Percentiles rank a stretch among this genome's conserved stretches.
Conservation (phyloP, 2,797 vertebrate genomes). For the Pseudopleuronectes americanus region DNA sequence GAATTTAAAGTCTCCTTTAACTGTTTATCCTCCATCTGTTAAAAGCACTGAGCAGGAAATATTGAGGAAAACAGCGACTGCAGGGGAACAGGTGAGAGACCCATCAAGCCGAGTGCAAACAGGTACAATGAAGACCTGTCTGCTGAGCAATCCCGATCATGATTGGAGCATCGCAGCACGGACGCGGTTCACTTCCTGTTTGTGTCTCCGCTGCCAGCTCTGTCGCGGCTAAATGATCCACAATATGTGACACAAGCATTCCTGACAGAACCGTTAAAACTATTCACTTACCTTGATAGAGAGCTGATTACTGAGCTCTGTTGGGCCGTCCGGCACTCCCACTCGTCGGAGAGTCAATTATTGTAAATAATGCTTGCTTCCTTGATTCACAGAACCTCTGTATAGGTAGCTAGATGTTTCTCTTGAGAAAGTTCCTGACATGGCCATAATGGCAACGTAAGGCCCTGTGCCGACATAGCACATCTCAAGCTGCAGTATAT, state of each 20-base stretch:
- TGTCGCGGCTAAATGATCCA: constrained; percentile 60
- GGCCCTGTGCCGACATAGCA: constrained; percentile 18
- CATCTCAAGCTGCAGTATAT: constrained; percentile 14
- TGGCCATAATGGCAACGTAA: constrained; percentile 6
- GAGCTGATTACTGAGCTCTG: constrained; percentile 46
- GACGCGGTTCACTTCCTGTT: constrained; percentile 58
- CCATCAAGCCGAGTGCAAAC: constrained; percentile 54
- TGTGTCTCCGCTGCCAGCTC: constrained; percentile 54
- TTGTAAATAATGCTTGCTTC: constrained; percentile 52
- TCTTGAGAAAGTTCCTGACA: constrained; percentile 26
- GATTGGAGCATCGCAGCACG: constrained; percentile 32
- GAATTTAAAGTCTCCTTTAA: constrained; percentile 23
- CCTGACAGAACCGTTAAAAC: constrained; percentile 60
- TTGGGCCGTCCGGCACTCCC: constrained; percentile 33
- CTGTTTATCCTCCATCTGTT: constrained; percentile 44
- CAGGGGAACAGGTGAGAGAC: constrained; percentile 20
- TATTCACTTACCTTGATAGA: constrained; percentile 48
- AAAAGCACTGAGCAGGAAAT: constrained; percentile 37
- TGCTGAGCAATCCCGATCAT: constrained; percentile 47
- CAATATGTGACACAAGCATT: constrained; percentile 46
- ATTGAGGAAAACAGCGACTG: constrained; percentile 41
- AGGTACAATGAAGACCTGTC: constrained; percentile 55
- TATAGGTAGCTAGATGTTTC: constrained; percentile 2
- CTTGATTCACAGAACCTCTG: constrained; percentile 20
- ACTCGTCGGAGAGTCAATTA: constrained; percentile 46